Base-by-base conservation (phyloP, 1,140 invertebrate species). In the Drosophila bocqueti region DNA sequence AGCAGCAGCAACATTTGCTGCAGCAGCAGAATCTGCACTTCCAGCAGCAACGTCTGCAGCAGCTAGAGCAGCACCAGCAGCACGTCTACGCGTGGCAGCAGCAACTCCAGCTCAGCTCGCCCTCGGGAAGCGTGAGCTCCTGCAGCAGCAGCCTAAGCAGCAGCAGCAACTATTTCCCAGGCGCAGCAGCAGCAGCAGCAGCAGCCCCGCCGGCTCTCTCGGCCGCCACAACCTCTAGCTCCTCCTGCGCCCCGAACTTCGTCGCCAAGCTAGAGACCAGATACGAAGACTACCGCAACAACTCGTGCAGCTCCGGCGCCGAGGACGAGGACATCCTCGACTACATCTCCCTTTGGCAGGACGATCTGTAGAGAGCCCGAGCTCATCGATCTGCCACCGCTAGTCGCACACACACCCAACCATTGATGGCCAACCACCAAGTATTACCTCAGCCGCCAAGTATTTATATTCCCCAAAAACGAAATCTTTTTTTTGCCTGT, bases 241-340 rank as follows among this genome's bases (percentile, higher is more conserved):
- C 50, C 60, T 18, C 49, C 16, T 52, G 16, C 9, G 45, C 24
- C 21, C 43, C 45, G 34, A 24, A 47, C 16, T 4, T 60, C 13
- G 49, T 29, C 4, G 47, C 82, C 21, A 90, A 89, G 26, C 11
- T 67, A 63, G 85, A 89, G 49, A 18, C 49, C 40, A 64, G 62
- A 64, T 86, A 91, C 43, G 86, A 91, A 72, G 86, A 90, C 57
- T 90, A 90, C 60, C 86, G 75, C 47, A 91, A 90, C 50, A 86
- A 85, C 10, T 91, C 86, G 8, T 91, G 86, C 79, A 91, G 83
- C 34, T 89, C 85, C 0, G 86, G 89, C 0, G 74, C 96, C 10
- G 97, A 98, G 91, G 97, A 98, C 86, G 97, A 98, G 90, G 97
- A 98, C 84, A 94, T 98, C 2, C 94, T 98, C n/a, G 97, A 98